A percentile compares a stretch with the other conserved stretches of the same genome.
These are phyloP conservation scores for Strigamia maritima DNA, from an alignment of 2,888 invertebrate genomes.

Conservation along the genomic window DNA sequence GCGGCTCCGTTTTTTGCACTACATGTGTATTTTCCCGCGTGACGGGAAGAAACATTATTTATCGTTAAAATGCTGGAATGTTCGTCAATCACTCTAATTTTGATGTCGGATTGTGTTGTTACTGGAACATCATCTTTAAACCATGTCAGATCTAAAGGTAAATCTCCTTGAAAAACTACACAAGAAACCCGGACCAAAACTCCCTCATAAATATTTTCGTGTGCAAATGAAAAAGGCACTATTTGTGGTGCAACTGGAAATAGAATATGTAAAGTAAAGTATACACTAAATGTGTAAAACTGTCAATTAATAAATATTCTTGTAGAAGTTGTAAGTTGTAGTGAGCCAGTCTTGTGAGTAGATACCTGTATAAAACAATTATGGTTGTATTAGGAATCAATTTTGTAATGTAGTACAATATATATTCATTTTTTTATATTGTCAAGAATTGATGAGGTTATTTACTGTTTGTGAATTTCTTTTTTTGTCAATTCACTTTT, in stretches of 20 bases:
- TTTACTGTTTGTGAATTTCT: slow-evolving; percentile 60
- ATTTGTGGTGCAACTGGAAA: slow-evolving; percentile 53
- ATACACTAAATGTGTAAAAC: neutral
- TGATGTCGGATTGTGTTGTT: slow-evolving; percentile 45
- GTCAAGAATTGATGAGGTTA: slow-evolving; percentile 48
- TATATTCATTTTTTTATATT: no score
- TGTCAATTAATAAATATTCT: no score
- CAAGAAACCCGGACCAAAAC: slow-evolving; percentile 54
- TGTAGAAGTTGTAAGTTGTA: slow-evolving; percentile 41
- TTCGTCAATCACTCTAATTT: slow-evolving; percentile 55
- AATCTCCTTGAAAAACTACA: slow-evolving; percentile 55
- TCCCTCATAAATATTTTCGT: slow-evolving; percentile 48
- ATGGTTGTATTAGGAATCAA: neutral
- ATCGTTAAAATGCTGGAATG: slow-evolving; percentile 56
- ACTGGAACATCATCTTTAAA: slow-evolving; percentile 58
- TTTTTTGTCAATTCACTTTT: slow-evolving; percentile 56
- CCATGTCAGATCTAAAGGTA: slow-evolving; percentile 55
- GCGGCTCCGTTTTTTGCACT: slow-evolving; percentile 49
- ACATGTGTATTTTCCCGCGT: slow-evolving; percentile 55
- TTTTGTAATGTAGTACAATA: neutral
- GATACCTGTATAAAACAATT: neutral
- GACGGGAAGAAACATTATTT: slow-evolving; percentile 55
- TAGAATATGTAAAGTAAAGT: neutral
- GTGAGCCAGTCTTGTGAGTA: slow-evolving; percentile 39
- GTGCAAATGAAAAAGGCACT: slow-evolving; percentile 52